These are phyloP conservation scores for Thymelicus lineola DNA, from an alignment of 2,888 invertebrate genomes.

Conservation along the genomic window DNA sequence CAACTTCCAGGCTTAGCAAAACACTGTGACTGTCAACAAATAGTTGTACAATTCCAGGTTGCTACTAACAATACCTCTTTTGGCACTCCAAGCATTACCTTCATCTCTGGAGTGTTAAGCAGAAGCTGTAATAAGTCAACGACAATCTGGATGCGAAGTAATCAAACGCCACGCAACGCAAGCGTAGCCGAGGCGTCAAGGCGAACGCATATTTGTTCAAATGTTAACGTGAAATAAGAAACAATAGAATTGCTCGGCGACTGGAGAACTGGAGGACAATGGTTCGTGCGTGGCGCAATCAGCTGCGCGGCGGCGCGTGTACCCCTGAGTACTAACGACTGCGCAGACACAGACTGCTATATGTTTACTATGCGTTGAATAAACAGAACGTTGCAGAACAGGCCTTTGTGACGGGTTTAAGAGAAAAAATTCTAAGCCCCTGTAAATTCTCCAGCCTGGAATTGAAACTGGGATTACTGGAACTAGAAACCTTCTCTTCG, in stretches of 20 bases:
- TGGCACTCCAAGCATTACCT: no score
- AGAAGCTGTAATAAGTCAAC: no score
- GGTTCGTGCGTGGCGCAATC: slow-evolving; percentile 21
- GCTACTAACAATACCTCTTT: no score
- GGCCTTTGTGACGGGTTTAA: no score
- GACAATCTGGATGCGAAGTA: slow-evolving; percentile 1
- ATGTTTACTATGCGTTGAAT: not conserved
- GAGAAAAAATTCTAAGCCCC: no score
- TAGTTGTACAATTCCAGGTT: no score
- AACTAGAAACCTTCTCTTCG: no score
- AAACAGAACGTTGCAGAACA: not conserved
- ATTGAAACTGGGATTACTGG: no score
- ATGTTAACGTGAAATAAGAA: slow-evolving; percentile 34
- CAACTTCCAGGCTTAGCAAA: no score
- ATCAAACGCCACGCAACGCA: slow-evolving; percentile 27
- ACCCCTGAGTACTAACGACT: not conserved
- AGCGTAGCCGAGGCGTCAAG: slow-evolving; percentile 21
- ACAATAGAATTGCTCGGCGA: slow-evolving; percentile 35
- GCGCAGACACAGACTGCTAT: not conserved
- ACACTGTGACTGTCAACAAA: no score
- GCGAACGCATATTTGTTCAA: slow-evolving; percentile 34
- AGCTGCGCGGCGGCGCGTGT: slow-evolving; percentile 12
- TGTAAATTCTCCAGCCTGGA: no score
- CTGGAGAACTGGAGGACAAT: slow-evolving; percentile 18
- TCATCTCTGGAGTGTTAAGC: no score